Conservation (phyloP, 2,113 vertebrate genomes). For the Varanus salvator region DNA sequence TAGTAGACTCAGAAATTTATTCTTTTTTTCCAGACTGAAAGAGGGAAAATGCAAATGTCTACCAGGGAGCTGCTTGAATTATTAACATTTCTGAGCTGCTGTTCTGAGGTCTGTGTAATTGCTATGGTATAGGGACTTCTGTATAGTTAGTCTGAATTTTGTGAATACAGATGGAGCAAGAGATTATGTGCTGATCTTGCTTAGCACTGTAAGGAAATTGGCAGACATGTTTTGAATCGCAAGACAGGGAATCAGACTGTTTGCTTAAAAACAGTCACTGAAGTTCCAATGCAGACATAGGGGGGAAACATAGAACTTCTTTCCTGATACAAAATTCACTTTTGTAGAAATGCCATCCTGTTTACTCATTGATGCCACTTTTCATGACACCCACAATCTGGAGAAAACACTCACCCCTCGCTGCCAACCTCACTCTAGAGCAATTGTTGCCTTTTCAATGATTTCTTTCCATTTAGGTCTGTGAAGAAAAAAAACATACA, state of each 20-base stretch:
- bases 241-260: not conserved
- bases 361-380: slow-evolving; percentile 40
- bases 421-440: not conserved
- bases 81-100: slow-evolving; percentile 20
- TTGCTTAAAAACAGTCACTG: slow-evolving; percentile 20
- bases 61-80: slow-evolving; percentile 31
- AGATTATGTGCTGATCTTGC: slow-evolving; percentile 31
- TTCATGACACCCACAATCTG: slow-evolving; percentile 29
- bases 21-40: slow-evolving; percentile 5
- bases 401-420: slow-evolving; percentile 9
- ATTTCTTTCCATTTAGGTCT: not conserved
- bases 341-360: slow-evolving; percentile 32
- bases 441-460: slow-evolving; percentile 31
- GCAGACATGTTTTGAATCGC: not conserved
- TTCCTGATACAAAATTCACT: slow-evolving; percentile 39
- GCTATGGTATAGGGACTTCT: slow-evolving; percentile 13
- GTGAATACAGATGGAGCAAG: slow-evolving; percentile 24
- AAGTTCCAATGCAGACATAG: not conserved
- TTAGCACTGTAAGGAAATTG: slow-evolving; percentile 9
- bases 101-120: slow-evolving; percentile 32
- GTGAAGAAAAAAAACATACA: not conserved
- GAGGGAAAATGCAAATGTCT: not conserved
- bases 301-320: not conserved
- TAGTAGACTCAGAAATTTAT: slow-evolving; percentile 17
- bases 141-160: slow-evolving; percentile 39